Evolutionary conservation across 2,888 invertebrate species (phyloP).

Genomic region (Bursaphelenchus okinawaensis): DNA sequence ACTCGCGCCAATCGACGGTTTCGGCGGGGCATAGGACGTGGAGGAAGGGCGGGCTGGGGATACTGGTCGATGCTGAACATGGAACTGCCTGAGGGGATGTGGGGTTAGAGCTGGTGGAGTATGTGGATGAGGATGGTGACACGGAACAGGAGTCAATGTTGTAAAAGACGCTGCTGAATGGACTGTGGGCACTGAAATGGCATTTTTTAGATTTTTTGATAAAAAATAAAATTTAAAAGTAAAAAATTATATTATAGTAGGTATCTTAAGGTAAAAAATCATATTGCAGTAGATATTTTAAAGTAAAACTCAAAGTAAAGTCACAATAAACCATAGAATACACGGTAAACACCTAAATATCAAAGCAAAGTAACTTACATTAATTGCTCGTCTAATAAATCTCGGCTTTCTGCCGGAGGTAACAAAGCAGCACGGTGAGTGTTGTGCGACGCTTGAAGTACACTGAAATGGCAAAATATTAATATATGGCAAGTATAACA

Average conservation of each 20-base stretch:
- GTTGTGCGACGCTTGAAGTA: not conserved
- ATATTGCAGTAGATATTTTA: too few species aligned
- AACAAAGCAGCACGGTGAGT: not conserved
- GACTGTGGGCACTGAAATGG: slow-evolving; percentile 7
- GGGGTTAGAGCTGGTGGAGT: not conserved
- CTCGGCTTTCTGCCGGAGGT: not conserved
- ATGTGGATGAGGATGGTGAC: not conserved
- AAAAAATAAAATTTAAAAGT: not conserved
- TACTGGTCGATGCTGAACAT: not conserved
- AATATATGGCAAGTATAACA: too few species aligned
- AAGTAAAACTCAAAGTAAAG: too few species aligned
- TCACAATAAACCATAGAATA: too few species aligned
- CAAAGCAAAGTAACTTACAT: too few species aligned
- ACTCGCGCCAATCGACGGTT: slow-evolving; percentile 17
- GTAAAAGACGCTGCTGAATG: slow-evolving; percentile 2
- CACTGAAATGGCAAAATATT: not conserved
- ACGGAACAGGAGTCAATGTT: not conserved
- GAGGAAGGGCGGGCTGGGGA: slow-evolving; percentile 18
- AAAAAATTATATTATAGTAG: too few species aligned
- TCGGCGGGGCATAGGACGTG: slow-evolving; percentile 18
- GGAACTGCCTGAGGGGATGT: not conserved
- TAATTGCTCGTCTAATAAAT: not conserved
- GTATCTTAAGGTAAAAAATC: too few species aligned
- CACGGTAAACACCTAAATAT: too few species aligned
- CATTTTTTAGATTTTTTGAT: not conserved